Conservation (phyloP, 1,140 invertebrate genomes). For the Oedothorax gibbosus region DNA sequence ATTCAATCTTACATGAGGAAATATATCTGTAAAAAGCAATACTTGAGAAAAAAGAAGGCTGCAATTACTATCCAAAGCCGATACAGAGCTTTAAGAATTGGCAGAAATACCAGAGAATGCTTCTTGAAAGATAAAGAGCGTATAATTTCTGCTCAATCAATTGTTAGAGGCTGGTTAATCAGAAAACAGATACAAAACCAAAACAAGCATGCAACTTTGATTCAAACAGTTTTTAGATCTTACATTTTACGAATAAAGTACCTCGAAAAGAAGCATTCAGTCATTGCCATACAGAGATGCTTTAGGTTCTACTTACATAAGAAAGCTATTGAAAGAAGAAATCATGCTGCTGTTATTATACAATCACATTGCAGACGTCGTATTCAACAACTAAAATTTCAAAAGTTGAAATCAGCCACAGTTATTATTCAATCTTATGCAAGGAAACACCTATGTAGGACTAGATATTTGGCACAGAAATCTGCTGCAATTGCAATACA, state of each 20-base stretch:
- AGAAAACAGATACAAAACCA: not conserved
- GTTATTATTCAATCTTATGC: conserved; percentile 1
- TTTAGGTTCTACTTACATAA: not conserved
- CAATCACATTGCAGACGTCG: conserved; percentile 1
- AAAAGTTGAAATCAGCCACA: not conserved
- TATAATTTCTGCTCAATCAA: conserved; percentile 20
- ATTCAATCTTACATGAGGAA: conserved; percentile 13
- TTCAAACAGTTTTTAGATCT: conserved; percentile 13
- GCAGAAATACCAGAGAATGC: not conserved
- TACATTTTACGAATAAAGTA: not conserved
- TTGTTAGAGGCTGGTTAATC: not conserved
- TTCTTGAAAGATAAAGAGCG: conserved; percentile 6
- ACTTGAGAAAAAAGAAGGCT: conserved; percentile 52
- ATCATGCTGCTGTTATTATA: conserved; percentile 2
- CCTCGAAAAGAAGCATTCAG: not conserved
- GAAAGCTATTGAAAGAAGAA: not conserved
- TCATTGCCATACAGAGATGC: not conserved
- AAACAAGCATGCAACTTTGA: not conserved
- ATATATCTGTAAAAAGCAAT: conserved; percentile 49
- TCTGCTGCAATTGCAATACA: not conserved
- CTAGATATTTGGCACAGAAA: not conserved
- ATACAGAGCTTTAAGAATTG: conserved; percentile 60
- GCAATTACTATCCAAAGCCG: conserved; percentile 62
- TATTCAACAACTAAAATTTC: not conserved
- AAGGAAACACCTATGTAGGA: not conserved